Evolutionary conservation across 2,888 invertebrate species (phyloP), one percentile per base, ranked within the genome.

Genomic region (Drosophila austrosaltans): DNA sequence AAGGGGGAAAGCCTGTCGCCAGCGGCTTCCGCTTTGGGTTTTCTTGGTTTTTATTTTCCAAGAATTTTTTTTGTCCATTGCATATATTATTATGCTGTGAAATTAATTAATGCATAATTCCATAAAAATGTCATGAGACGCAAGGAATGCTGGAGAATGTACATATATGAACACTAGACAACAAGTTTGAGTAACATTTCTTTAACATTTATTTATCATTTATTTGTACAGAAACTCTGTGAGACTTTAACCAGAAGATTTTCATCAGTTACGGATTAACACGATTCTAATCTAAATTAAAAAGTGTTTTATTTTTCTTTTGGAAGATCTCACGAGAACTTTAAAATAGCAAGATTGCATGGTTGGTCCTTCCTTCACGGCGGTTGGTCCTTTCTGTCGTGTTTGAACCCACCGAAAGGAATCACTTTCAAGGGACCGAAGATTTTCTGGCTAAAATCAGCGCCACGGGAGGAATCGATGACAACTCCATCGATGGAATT

Each of bases 41-140:
- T 48, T 48, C 48, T 48, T 48, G 20, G 2, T n/a, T 8, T 48
- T 1, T 20, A 58, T 28, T 69, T 76, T 79, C 79, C 69, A 82
- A 79, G 83, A 82, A 79, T 68, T 72, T 53, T 40, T 57, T 42
- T 30, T 30, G 39, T 53, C 44, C n/a, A 28, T 56, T 57, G 32
- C 85, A 77, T 82, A 85, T 85, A 85, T 87, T 75, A 83, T 72
- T 76, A 84, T 48, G 12, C 25, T 48, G 48, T 72, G 69, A 72
- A 72, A 88, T 72, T 63, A 83, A 89, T 89, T 87, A 87, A 86
- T 89, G 81, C 85, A 89, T 86, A 87, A 89, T 89, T 89, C 81
- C 77, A 73, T 71, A 57, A 57, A 39, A 57, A 57, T 57, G 57
- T 57, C 57, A 57, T 57, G 39, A 22, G 57, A 36, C 36, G 57